Evolutionary conservation across 2,797 vertebrate species (phyloP), one percentile per base, ranked within the genome.

Genomic region (Pterois miles): DNA sequence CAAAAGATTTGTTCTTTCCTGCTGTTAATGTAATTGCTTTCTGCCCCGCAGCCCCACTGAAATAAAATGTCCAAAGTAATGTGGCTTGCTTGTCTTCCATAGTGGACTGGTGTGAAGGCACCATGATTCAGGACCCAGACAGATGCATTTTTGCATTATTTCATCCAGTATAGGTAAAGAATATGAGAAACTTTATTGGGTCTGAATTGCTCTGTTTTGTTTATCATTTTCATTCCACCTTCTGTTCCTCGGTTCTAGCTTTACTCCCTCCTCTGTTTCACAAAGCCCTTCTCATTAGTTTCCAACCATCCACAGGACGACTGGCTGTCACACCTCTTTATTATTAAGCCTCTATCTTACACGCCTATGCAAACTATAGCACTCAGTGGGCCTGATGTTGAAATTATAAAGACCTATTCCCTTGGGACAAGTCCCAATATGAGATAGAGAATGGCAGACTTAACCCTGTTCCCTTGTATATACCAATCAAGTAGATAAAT

Each of bases 401-500:
- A 85, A 53, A 85, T 87, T 84, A 88, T 87, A 86, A 88, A 88
- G 84, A 85, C 71, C 63, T 29, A 62, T 82, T 91, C 93, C 89
- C 92, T 48, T 0, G 58, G 78, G 91, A 52, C 38, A 69, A 73
- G 84, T 79, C 86, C 84, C 90, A 77, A 91, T 93, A 92, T 93
- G 81, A 91, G 91, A 85, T 84, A 70, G 80, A 79, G 77, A 82
- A 87, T 80, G 9, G 54, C 59, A 79, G 88, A 83, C 90, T 86
- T 88, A 87, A 84, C 86, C 89, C 84, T 57, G 80, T 60, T 74
- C 76, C 67, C 71, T 68, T 78, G 71, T 77, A 78, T 90, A 92
- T 78, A 91, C 82, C 90, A 90, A 92, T 93, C 88, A 92, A 91
- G 80, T 88, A 93, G 86, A 92, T 90, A 92, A 92, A 94, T 92